Evolutionary conservation across 2,797 vertebrate genomes (phyloP).

Genomic region (Jordanella pulchra): DNA sequence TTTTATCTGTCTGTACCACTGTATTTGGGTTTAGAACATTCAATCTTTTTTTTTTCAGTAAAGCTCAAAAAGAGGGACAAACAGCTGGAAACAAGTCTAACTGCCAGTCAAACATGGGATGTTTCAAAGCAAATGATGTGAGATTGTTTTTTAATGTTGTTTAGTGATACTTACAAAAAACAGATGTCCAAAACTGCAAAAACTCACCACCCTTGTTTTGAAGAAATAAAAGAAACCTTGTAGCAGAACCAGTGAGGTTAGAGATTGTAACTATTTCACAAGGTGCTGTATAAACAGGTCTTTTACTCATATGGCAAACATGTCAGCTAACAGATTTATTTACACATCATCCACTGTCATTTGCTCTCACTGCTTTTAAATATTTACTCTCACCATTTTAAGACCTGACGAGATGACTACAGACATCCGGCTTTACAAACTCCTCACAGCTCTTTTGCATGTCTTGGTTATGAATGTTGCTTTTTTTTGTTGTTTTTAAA

Average conservation of each 20-base stretch:
- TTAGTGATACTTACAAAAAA: background rate
- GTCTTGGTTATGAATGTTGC: background rate
- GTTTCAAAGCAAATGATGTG: background rate
- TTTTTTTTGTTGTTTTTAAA: background rate
- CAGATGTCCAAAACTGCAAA: background rate
- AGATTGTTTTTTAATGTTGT: background rate
- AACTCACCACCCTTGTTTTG: conserved; percentile 1
- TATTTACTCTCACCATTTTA: conserved; percentile 1
- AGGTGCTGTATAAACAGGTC: background rate
- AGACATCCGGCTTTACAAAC: background rate
- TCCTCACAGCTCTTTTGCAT: background rate
- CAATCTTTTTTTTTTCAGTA: too few relatives aligned
- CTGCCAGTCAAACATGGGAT: background rate
- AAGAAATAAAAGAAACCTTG: conserved; percentile 1
- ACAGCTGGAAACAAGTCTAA: background rate
- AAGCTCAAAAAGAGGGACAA: background rate
- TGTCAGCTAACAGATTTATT: conserved; percentile 11
- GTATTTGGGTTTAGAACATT: too few relatives aligned
- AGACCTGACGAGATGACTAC: background rate
- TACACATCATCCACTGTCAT: conserved; percentile 5
- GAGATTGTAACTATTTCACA: background rate
- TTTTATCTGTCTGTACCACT: too few relatives aligned
- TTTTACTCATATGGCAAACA: conserved; percentile 11
- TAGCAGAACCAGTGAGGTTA: background rate
- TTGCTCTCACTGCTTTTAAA: conserved; percentile 4